Conservation (phyloP, 2,797 vertebrate species). For the Phaenicophaeus curvirostris region DNA sequence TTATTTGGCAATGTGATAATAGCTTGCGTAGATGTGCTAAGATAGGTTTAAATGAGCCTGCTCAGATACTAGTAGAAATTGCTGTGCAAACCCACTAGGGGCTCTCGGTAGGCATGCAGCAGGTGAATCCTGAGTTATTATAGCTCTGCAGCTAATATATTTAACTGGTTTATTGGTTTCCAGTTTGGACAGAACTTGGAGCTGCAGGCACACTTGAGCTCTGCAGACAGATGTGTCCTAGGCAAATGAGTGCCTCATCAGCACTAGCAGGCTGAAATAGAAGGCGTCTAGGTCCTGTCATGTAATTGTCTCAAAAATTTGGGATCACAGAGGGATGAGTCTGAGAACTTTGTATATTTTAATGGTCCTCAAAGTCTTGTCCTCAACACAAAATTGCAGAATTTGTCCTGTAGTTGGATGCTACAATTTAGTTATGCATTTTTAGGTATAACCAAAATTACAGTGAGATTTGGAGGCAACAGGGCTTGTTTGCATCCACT, state of each 20-base stretch:
- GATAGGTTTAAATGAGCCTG: neutral
- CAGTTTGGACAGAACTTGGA: neutral
- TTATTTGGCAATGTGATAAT: neutral
- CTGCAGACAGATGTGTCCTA: neutral
- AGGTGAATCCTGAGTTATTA: neutral
- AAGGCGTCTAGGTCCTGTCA: neutral
- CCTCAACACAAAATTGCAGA: neutral
- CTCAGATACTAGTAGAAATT: neutral
- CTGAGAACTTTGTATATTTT: neutral
- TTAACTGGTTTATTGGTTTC: neutral
- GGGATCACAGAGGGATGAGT: neutral
- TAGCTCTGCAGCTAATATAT: neutral
- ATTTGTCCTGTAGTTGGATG: neutral
- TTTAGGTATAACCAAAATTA: neutral
- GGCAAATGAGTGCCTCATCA: neutral
- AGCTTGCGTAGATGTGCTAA: neutral
- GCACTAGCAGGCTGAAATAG: neutral
- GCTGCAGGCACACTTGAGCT: neutral
- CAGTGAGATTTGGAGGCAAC: neutral
- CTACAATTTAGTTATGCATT: accelerated
- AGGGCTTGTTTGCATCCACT: neutral
- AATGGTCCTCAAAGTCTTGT: neutral
- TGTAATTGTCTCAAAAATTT: neutral
- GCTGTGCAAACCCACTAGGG: neutral
- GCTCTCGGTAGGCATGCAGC: neutral